Evolutionary conservation across 2,888 invertebrate genomes (phyloP).

Genomic region (Trichogramma dendrolimi): DNA sequence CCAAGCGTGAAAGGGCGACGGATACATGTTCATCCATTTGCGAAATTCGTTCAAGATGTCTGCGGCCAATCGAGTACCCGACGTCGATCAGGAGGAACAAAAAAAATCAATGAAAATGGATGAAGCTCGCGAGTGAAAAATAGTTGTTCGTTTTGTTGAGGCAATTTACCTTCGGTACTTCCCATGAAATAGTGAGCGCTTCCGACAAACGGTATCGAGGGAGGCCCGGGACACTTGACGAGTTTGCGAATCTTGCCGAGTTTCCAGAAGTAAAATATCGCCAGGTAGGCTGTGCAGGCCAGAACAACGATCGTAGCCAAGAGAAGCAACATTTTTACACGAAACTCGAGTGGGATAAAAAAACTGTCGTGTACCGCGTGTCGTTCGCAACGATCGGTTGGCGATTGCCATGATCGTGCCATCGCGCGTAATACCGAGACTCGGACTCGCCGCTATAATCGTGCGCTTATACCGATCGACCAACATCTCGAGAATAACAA

Average conservation of each 20-base stretch:
- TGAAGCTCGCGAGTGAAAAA: slow-evolving; percentile 1
- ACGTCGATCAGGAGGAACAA: background rate
- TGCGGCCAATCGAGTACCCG: slow-evolving; percentile 21
- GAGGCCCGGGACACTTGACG: slow-evolving; percentile 34
- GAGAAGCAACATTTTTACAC: too few relatives aligned
- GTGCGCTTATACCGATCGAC: too few relatives aligned
- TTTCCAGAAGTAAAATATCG: too few relatives aligned
- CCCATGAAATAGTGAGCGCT: slow-evolving; percentile 36
- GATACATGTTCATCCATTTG: slow-evolving; percentile 30
- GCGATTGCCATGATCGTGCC: too few relatives aligned
- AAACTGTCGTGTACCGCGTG: too few relatives aligned
- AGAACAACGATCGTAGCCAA: too few relatives aligned
- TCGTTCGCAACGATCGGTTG: too few relatives aligned
- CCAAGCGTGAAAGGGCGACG: slow-evolving; percentile 37
- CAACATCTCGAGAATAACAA: too few relatives aligned
- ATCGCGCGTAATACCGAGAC: too few relatives aligned
- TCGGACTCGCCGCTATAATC: too few relatives aligned
- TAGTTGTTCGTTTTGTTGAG: background rate
- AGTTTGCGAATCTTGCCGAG: slow-evolving; percentile 12
- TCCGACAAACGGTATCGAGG: slow-evolving; percentile 34
- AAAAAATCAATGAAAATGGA: background rate
- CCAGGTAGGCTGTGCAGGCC: too few relatives aligned
- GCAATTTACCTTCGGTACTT: slow-evolving; percentile 30
- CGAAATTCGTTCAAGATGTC: slow-evolving; percentile 34
- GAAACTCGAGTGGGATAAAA: too few relatives aligned